phyloP scores from a whole-genome alignment of 2,888 invertebrate species.

The Brachyopa scutellaris region DNA sequence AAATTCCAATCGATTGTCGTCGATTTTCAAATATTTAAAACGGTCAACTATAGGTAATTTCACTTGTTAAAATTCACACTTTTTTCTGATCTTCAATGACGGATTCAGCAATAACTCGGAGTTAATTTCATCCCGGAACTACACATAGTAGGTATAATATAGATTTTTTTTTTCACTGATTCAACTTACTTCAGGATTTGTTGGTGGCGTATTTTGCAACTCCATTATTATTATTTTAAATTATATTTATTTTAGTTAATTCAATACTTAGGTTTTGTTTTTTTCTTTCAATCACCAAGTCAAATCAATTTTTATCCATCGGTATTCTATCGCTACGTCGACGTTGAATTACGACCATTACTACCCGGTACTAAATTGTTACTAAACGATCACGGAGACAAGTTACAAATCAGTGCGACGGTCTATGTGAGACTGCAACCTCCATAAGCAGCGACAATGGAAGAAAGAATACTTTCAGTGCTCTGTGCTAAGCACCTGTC shows the following conservation, averaged over 20 bases:
- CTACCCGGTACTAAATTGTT: slow-evolving; percentile 32
- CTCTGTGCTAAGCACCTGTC: slow-evolving; percentile 47
- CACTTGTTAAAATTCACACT: background rate
- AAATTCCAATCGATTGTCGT: background rate
- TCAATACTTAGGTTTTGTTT: background rate
- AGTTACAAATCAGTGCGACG: slow-evolving; percentile 29
- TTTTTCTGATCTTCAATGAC: background rate
- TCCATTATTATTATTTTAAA: slow-evolving; percentile 18
- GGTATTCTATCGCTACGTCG: background rate
- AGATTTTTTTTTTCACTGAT: too few species aligned
- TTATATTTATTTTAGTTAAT: background rate
- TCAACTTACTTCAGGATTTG: slow-evolving; percentile 34
- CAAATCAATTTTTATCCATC: background rate
- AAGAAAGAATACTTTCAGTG: slow-evolving; percentile 56
- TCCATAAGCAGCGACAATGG: slow-evolving; percentile 42
- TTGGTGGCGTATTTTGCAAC: slow-evolving; percentile 12
- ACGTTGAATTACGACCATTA: slow-evolving; percentile 25
- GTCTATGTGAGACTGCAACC: slow-evolving; percentile 53
- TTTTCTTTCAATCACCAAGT: background rate
- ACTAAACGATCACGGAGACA: slow-evolving; percentile 43
- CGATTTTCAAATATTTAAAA: background rate
- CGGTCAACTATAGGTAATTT: background rate
- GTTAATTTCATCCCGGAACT: background rate
- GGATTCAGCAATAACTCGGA: background rate
- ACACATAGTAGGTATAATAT: too few species aligned